Evolutionary conservation across 2,113 vertebrate species (phyloP).

Genomic region (Microcebus ravelobensis): DNA sequence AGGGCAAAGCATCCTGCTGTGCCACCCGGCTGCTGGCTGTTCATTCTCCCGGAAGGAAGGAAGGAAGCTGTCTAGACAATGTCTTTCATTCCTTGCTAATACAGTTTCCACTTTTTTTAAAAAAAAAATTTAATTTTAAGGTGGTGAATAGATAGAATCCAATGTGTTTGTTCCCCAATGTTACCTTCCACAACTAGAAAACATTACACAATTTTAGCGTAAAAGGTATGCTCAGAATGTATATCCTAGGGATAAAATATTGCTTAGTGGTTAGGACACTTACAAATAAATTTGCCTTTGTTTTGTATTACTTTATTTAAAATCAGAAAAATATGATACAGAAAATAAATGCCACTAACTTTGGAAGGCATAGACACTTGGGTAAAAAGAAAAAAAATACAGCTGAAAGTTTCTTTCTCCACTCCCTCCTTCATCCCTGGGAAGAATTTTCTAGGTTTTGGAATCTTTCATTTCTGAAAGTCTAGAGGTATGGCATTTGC

Average conservation of each 20-base stretch:
- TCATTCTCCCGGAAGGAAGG: constrained; percentile 44
- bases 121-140: constrained; percentile 53
- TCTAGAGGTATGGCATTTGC: constrained; percentile 43
- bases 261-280: background rate
- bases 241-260: background rate
- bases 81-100: constrained; percentile 51
- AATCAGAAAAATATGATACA: background rate
- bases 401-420: background rate
- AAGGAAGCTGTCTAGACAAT: constrained; percentile 72
- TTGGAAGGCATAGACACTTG: background rate
- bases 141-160: constrained; percentile 37
- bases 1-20: background rate
- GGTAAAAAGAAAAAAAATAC: background rate
- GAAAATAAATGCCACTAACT: constrained; percentile 24
- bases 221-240: constrained; percentile 22
- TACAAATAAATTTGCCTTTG: constrained; percentile 16
- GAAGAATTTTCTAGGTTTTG: constrained; percentile 37
- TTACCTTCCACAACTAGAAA: constrained; percentile 29
- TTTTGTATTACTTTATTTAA: constrained; percentile 17
- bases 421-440: background rate
- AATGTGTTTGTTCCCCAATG: constrained; percentile 15
- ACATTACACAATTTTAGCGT: background rate
- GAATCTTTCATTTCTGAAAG: constrained; percentile 49
- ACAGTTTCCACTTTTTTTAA: background rate
- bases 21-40: background rate